Evolutionary conservation across 2,797 vertebrate species (phyloP).

Genomic region (Choloepus didactylus): DNA sequence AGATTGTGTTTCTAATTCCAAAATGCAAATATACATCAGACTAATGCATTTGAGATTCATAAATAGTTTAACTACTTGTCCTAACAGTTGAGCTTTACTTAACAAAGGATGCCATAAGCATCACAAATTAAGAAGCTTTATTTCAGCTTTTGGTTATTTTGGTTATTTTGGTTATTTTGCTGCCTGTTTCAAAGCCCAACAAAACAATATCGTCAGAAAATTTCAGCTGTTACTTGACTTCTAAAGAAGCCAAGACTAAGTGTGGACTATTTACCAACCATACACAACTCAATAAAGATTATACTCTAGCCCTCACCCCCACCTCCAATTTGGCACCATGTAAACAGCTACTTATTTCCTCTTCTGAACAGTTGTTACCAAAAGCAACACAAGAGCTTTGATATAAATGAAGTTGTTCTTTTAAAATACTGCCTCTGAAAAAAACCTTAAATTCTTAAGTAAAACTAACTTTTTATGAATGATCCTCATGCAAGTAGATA

Average conservation of each 20-base stretch:
- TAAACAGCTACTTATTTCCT: conserved; percentile 35
- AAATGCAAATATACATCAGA: background rate
- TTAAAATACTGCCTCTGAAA: conserved; percentile 60
- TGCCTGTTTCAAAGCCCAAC: background rate
- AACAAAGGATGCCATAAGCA: background rate
- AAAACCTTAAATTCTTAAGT: background rate
- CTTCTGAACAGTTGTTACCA: conserved; percentile 23
- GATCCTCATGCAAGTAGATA: background rate
- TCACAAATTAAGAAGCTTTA: conserved; percentile 9
- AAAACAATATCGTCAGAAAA: background rate
- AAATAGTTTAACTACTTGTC: background rate
- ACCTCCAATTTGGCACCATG: conserved; percentile 1
- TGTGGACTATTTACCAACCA: background rate
- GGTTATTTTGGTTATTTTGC: background rate
- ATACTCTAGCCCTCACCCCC: background rate
- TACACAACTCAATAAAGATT: conserved; percentile 7
- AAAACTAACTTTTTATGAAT: conserved; percentile 54
- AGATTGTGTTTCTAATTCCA: background rate
- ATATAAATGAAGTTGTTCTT: conserved; percentile 42
- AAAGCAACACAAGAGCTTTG: background rate
- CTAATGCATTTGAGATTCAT: background rate
- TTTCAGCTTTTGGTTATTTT: conserved; percentile 36
- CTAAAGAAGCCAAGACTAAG: conserved; percentile 49
- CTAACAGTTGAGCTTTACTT: background rate
- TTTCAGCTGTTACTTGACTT: conserved; percentile 16